Conservation (phyloP, 2,888 invertebrate genomes). For the Imbricaverruca yamaguchii region DNA sequence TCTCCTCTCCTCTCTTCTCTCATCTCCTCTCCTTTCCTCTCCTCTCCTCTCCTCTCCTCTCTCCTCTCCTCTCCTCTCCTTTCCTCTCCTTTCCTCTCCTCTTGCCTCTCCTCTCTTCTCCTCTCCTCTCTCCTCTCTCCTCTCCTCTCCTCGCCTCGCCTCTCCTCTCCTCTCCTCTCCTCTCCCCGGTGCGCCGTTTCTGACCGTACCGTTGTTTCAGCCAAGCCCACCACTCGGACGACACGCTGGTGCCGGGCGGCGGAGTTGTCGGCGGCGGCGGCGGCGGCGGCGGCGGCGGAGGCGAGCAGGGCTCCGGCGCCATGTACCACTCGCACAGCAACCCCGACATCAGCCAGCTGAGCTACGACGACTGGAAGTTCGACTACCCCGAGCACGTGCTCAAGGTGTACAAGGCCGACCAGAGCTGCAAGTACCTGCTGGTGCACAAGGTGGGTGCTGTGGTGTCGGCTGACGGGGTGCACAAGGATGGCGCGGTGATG, state of each 20-base stretch:
- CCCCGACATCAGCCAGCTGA: slow-evolving; percentile 59
- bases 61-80: no score
- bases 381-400: slow-evolving; percentile 95
- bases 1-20: no score
- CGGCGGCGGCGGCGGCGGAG: slow-evolving; percentile 29
- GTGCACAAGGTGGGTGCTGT: slow-evolving; percentile 69
- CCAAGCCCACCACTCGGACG: slow-evolving; percentile 15
- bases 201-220: background rate
- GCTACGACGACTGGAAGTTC: slow-evolving; percentile 70
- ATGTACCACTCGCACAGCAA: slow-evolving; percentile 76
- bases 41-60: no score
- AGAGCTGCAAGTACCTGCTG: slow-evolving; percentile 93
- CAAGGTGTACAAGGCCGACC: slow-evolving; percentile 91
- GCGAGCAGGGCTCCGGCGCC: background rate
- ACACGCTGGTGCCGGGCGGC: slow-evolving; percentile 10
- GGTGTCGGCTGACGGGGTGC: background rate
- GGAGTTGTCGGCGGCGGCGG: slow-evolving; percentile 30
- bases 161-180: slow-evolving; percentile 27
- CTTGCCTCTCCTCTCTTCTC: no score
- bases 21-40: no score
- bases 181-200: background rate
- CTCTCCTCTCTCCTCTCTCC: no score
- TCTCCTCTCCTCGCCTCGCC: background rate
- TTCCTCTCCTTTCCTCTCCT: no score
- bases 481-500: background rate